phyloP scores from a whole-genome alignment of 2,888 invertebrate species.

The Tinea trinotella region DNA sequence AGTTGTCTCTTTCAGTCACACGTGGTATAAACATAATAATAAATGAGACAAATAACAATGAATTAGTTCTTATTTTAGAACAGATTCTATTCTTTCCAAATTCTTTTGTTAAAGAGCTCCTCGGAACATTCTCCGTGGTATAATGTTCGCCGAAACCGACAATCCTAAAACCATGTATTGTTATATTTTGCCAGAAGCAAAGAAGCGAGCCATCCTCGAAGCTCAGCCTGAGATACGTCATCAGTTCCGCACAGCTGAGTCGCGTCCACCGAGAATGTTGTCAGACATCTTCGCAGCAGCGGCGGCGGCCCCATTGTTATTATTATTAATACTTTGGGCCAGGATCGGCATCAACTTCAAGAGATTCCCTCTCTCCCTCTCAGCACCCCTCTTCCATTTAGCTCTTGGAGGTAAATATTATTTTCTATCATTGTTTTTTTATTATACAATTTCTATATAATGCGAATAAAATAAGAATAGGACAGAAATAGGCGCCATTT shows the following conservation, averaged over 20 bases:
- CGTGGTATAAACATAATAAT: too few relatives aligned
- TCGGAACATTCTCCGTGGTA: too few relatives aligned
- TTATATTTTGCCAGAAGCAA: neutral
- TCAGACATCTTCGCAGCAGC: conserved; percentile 93
- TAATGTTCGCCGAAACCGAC: too few relatives aligned
- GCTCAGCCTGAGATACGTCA: conserved; percentile 79
- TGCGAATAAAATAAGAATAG: too few relatives aligned
- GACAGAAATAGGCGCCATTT: too few relatives aligned
- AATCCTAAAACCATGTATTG: neutral
- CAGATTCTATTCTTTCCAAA: too few relatives aligned
- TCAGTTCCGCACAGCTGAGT: conserved; percentile 92
- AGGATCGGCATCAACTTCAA: conserved; percentile 89
- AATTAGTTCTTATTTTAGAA: too few relatives aligned
- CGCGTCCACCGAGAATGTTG: conserved; percentile 88
- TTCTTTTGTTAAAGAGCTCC: too few relatives aligned
- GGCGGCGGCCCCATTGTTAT: conserved; percentile 84
- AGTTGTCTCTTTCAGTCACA: too few relatives aligned
- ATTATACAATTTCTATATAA: too few relatives aligned
- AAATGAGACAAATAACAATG: too few relatives aligned
- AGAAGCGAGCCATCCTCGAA: conserved; percentile 34
- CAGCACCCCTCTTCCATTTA: conserved; percentile 91
- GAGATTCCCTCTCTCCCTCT: conserved; percentile 83
- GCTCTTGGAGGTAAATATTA: conserved; percentile 81
- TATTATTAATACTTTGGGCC: conserved; percentile 89
- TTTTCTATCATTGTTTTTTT: neutral